phyloP scores from a whole-genome alignment of 1,140 invertebrate species.

The Bombus breviceps region DNA sequence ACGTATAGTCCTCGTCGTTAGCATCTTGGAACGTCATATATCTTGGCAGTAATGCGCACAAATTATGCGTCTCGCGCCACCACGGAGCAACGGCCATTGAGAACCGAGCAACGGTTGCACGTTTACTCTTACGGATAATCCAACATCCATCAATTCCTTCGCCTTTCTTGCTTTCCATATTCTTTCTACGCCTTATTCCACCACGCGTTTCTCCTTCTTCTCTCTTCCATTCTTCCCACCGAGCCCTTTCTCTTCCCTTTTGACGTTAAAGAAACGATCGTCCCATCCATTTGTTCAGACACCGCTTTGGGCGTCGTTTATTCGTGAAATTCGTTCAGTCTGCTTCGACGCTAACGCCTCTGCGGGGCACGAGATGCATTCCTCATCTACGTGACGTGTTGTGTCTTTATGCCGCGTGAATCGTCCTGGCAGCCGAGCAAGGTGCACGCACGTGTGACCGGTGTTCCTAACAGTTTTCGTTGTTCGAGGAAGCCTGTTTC shows the following conservation, averaged over 20 bases:
- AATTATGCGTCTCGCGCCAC: constrained; percentile 76
- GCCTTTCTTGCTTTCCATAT: constrained; percentile 12
- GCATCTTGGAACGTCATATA: constrained; percentile 46
- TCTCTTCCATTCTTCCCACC: neutral
- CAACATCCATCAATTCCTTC: constrained; percentile 23
- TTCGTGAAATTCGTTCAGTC: constrained; percentile 35
- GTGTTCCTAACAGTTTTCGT: neutral
- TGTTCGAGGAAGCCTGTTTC: constrained; percentile 18
- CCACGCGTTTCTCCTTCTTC: neutral
- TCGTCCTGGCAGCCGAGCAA: neutral
- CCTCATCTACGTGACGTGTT: constrained; percentile 19
- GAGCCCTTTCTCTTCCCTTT: neutral
- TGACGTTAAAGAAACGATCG: constrained; percentile 22
- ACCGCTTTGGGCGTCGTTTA: constrained; percentile 23
- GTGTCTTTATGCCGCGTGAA: neutral
- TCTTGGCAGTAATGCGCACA: constrained; percentile 75
- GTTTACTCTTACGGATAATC: constrained; percentile 62
- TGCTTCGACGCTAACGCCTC: constrained; percentile 2
- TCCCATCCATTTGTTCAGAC: neutral
- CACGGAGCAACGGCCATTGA: constrained; percentile 64
- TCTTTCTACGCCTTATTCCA: neutral
- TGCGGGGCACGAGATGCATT: constrained; percentile 11
- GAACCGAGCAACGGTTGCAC: constrained; percentile 59
- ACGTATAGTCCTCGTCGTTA: constrained; percentile 27
- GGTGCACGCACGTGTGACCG: constrained; percentile 37